phyloP scores from a whole-genome alignment of 2,888 invertebrate genomes.

The Volucella zonaria region DNA sequence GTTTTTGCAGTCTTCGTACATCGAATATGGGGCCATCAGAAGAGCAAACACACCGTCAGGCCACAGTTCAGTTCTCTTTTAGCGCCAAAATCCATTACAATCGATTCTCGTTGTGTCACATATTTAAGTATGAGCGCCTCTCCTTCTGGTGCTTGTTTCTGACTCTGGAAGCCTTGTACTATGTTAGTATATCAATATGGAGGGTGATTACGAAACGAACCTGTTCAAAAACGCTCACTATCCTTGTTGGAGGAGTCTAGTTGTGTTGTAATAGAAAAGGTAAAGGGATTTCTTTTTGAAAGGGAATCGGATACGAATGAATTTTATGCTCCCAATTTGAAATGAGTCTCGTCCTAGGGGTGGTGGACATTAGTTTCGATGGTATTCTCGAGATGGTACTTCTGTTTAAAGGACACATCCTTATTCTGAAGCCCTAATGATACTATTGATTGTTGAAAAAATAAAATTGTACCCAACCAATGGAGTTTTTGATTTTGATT shows the following conservation, averaged over 20 bases:
- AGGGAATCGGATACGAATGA: no score
- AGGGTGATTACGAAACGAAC: conserved; percentile 56
- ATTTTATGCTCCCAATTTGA: no score
- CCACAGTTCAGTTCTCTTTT: not conserved
- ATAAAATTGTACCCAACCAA: not conserved
- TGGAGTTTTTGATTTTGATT: not conserved
- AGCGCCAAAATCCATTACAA: conserved; percentile 21
- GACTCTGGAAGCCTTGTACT: conserved; percentile 57
- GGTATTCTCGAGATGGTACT: no score
- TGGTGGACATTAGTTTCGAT: not conserved
- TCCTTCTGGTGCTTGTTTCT: conserved; percentile 20
- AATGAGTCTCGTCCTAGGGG: not conserved
- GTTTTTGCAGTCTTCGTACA: conserved; percentile 71
- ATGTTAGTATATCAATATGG: conserved; percentile 68
- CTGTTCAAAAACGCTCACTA: not conserved
- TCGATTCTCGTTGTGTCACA: not conserved
- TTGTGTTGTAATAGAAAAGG: not conserved
- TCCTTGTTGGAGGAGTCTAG: no score
- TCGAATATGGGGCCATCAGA: conserved; percentile 64
- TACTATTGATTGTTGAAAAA: not conserved
- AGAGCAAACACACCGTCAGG: conserved; percentile 13
- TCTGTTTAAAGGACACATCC: no score
- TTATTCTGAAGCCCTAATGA: no score
- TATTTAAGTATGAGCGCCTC: not conserved
- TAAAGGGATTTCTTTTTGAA: not conserved